phyloP scores from a whole-genome alignment of 92 coral and sea anemone genomes.

The Actinernus sp. region DNA sequence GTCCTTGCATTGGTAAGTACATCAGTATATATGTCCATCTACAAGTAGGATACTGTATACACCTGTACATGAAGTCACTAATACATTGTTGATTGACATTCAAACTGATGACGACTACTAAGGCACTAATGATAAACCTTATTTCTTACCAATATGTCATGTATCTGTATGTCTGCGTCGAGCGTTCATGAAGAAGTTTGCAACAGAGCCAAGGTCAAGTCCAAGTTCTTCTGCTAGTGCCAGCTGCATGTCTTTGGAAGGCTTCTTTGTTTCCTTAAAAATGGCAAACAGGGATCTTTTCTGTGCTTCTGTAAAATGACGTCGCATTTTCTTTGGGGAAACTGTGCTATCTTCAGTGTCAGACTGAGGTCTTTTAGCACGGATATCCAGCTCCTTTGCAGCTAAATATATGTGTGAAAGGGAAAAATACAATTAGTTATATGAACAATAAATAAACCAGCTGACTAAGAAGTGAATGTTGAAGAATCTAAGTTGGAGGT shows the following conservation, averaged over 20 bases:
- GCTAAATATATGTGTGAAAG: slow-evolving; percentile 30
- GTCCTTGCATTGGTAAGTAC: too few relatives aligned
- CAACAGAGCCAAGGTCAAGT: slow-evolving; percentile 73
- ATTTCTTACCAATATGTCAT: too few relatives aligned
- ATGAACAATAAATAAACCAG: not conserved
- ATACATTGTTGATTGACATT: too few relatives aligned
- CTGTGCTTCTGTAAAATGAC: slow-evolving; percentile 85
- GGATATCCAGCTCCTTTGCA: slow-evolving; percentile 79
- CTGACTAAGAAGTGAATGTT: too few relatives aligned
- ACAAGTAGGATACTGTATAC: too few relatives aligned
- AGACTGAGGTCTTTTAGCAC: slow-evolving; percentile 30
- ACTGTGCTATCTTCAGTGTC: slow-evolving; percentile 25
- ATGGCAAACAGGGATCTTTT: slow-evolving; percentile 87
- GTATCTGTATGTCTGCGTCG: slow-evolving; percentile 80
- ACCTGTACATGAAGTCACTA: too few relatives aligned
- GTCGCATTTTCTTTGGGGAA: slow-evolving; percentile 63
- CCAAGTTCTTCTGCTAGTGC: slow-evolving; percentile 94
- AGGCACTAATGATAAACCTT: too few relatives aligned
- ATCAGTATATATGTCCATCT: too few relatives aligned
- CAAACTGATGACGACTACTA: too few relatives aligned
- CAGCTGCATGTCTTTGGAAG: slow-evolving; percentile 85
- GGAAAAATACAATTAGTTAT: not conserved
- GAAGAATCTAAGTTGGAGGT: too few relatives aligned
- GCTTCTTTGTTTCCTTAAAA: slow-evolving; percentile 89
- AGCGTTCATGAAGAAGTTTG: slow-evolving; percentile 94